Base-by-base conservation (phyloP, 2,113 vertebrate genomes). In the Daphoenositta chrysoptera region DNA sequence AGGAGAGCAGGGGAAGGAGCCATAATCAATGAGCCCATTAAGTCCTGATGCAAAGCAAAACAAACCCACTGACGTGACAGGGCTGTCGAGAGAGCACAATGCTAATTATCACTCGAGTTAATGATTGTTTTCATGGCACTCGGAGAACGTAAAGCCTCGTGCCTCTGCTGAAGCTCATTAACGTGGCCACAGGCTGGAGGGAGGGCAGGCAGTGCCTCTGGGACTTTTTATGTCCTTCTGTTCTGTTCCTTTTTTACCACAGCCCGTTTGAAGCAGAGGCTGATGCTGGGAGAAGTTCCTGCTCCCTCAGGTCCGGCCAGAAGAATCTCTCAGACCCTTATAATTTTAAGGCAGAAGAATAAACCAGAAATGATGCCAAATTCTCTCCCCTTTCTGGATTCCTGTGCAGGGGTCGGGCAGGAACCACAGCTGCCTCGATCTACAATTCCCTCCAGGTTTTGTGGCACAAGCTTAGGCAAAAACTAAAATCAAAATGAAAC, bases 101-200 rank as follows among this genome's bases (percentile, higher is more conserved):
- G 70, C 58, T 91, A 85, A 95, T 96, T 95, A 94, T 11, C 58
- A 10, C 39, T 18, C 18, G 18, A 50, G 63, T 58, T 93, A 90
- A 96, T 90, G 45, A 73, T 31, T 83, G 75, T 37, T 87, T 94
- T 37, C 16, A 1, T 8, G 37, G 81, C 81, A 15, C 81, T 87
- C 72, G 4, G 39, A 77, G 91, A 71, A 86, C 8, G 20, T 8
- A 68, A 76, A 83, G 89, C 83, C 56, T 39, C 19, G 4, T 7
- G 15, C 63, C 50, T 40, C 75, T 96, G 90, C 85, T 40, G 20
- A 45, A 45, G 85, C 37, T 81, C 44, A 48, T 44, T 48, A 66
- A 21, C 13, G 1, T 21, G 86, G 60, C 87, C 83, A 63, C 35
- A 26, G 87, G 80, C 71, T 78, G 80, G 2, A 33, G 78, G 11